Conservation (phyloP, 2,797 vertebrate species). For the Eulemur rubriventer region DNA sequence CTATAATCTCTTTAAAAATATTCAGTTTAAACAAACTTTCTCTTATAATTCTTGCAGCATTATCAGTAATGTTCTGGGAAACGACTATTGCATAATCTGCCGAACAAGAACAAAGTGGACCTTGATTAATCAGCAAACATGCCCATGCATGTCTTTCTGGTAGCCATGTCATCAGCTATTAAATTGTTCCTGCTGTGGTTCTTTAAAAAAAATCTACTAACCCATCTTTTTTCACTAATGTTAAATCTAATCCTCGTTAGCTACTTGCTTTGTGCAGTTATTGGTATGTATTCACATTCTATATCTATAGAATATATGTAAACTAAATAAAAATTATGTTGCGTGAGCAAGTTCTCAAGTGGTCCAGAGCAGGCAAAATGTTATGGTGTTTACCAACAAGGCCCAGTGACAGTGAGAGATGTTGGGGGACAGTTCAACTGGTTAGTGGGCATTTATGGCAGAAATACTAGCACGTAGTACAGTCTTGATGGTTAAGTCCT, state of each 20-base stretch:
- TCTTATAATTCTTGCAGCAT: background rate
- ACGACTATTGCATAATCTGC: constrained; percentile 30
- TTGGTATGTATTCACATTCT: background rate
- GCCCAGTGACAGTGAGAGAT: background rate
- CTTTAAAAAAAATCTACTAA: constrained; percentile 20
- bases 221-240: background rate
- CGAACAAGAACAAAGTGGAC: constrained; percentile 46
- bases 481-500: background rate
- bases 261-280: constrained; percentile 20
- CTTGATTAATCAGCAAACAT: constrained; percentile 62
- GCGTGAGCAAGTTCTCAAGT: background rate
- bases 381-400: background rate
- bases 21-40: constrained; percentile 25
- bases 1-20: background rate
- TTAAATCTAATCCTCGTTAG: constrained; percentile 49
- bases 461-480: background rate
- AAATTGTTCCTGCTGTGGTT: background rate
- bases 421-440: background rate
- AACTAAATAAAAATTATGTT: background rate
- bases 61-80: constrained; percentile 45
- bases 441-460: background rate
- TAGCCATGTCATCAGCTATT: constrained; percentile 14
- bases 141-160: constrained; percentile 74
- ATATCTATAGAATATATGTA: background rate
- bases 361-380: too few relatives aligned